Percentiles rank a stretch among this genome's conserved stretches.
Evolutionary conservation across 1,140 invertebrate species (phyloP).

Genomic region (Goniozus legneri): DNA sequence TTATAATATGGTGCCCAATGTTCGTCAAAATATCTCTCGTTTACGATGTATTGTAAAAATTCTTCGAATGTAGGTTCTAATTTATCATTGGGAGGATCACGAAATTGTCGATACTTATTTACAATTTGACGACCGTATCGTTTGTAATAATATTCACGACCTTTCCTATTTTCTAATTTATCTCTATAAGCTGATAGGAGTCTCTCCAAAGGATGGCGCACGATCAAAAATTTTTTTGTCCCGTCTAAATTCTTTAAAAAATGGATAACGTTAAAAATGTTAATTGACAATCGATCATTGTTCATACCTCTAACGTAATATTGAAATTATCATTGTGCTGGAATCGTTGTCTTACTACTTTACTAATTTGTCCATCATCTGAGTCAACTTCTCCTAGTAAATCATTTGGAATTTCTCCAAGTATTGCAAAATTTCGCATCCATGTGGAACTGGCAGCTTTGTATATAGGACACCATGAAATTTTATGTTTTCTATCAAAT

Average conservation of each 20-base stretch:
- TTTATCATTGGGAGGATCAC: slow-evolving; percentile 19
- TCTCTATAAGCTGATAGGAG: slow-evolving; percentile 64
- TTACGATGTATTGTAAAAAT: slow-evolving; percentile 63
- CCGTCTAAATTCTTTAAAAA: slow-evolving; percentile 28
- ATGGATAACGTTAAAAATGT: neutral
- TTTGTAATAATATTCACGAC: slow-evolving; percentile 48
- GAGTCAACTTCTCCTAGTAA: slow-evolving; percentile 22
- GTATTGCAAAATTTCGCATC: slow-evolving; percentile 54
- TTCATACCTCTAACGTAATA: slow-evolving; percentile 34
- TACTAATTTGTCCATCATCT: slow-evolving; percentile 34
- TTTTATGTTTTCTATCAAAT: slow-evolving; percentile 38
- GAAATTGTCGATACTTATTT: slow-evolving; percentile 46
- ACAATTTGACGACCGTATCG: slow-evolving; percentile 42
- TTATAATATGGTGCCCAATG: slow-evolving; percentile 52
- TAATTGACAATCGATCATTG: neutral
- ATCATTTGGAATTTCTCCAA: slow-evolving; percentile 51
- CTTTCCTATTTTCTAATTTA: slow-evolving; percentile 57
- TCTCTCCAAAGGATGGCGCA: slow-evolving; percentile 65
- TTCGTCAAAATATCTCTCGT: slow-evolving; percentile 53
- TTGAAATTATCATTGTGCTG: slow-evolving; percentile 16
- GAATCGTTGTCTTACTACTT: slow-evolving; percentile 41
- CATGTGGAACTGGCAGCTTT: slow-evolving; percentile 58
- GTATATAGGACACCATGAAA: slow-evolving; percentile 60
- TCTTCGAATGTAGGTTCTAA: slow-evolving; percentile 65
- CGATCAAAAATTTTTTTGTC: slow-evolving; percentile 46